Evolutionary conservation across 2,797 vertebrate genomes (phyloP).

Genomic region (Gobio occitaniae): DNA sequence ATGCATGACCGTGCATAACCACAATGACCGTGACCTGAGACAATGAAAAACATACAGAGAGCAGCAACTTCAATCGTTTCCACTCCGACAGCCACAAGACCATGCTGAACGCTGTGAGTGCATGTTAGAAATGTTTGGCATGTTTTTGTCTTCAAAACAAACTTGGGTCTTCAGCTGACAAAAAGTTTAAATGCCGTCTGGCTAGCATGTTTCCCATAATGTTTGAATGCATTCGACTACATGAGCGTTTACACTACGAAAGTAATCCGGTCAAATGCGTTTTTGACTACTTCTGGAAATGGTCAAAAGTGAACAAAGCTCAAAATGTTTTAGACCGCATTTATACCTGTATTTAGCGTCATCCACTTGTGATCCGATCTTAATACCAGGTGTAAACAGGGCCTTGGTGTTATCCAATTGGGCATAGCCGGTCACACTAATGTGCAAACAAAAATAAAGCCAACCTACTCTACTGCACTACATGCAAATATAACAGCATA

Average conservation of each 20-base stretch:
- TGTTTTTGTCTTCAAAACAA: background rate
- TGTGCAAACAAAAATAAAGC: background rate
- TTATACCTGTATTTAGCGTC: too few species aligned
- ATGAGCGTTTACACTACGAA: too few species aligned
- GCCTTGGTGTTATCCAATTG: background rate
- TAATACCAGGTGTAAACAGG: background rate
- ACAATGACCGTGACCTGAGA: too few species aligned
- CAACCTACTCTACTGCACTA: background rate
- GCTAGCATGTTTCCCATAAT: background rate
- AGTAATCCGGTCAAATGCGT: too few species aligned
- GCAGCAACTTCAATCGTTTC: too few species aligned
- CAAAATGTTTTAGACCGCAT: too few species aligned
- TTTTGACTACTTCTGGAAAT: background rate
- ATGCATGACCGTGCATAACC: too few species aligned
- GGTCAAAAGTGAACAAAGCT: too few species aligned
- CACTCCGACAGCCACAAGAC: too few species aligned
- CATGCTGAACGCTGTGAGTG: too few species aligned
- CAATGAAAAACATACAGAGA: too few species aligned
- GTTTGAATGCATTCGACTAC: background rate
- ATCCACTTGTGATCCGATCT: background rate
- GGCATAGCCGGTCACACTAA: background rate
- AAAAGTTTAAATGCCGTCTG: background rate
- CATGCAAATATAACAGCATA: background rate
- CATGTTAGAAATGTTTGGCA: background rate
- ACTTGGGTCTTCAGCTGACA: background rate